Conservation (phyloP, 2,797 vertebrate species). For the Taeniopygia guttata region DNA sequence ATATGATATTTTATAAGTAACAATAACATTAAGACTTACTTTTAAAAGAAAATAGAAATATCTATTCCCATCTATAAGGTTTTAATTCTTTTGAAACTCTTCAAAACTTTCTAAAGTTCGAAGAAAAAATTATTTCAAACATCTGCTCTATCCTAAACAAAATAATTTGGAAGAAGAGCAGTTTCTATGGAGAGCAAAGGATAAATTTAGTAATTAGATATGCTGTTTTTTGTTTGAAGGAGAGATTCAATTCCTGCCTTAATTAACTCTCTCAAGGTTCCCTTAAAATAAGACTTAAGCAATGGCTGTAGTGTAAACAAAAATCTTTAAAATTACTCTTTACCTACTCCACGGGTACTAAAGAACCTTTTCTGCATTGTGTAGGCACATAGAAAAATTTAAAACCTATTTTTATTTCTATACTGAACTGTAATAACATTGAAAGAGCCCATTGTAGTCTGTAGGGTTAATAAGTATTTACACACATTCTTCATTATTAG, state of each 20-base stretch:
- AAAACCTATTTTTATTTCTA: slow-evolving; percentile 22
- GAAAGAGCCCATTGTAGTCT: slow-evolving; percentile 46
- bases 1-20: not conserved
- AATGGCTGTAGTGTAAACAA: not conserved
- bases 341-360: not conserved
- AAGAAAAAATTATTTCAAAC: not conserved
- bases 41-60: not conserved
- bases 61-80: not conserved
- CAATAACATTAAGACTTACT: not conserved
- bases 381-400: not conserved
- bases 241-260: not conserved
- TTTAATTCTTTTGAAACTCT: not conserved
- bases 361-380: slow-evolving; percentile 16
- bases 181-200: not conserved
- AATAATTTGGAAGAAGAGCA: not conserved
- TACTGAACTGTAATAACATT: slow-evolving; percentile 15
- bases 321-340: not conserved
- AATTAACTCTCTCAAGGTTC: not conserved
- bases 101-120: not conserved
- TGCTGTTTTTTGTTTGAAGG: not conserved
- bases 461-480: slow-evolving; percentile 25
- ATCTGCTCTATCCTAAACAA: not conserved
- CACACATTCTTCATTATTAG: slow-evolving; percentile 5
- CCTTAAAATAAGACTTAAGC: slow-evolving; percentile 14
- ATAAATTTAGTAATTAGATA: not conserved